Base-by-base conservation (phyloP, 2,113 vertebrate genomes). In the Geococcyx californianus region DNA sequence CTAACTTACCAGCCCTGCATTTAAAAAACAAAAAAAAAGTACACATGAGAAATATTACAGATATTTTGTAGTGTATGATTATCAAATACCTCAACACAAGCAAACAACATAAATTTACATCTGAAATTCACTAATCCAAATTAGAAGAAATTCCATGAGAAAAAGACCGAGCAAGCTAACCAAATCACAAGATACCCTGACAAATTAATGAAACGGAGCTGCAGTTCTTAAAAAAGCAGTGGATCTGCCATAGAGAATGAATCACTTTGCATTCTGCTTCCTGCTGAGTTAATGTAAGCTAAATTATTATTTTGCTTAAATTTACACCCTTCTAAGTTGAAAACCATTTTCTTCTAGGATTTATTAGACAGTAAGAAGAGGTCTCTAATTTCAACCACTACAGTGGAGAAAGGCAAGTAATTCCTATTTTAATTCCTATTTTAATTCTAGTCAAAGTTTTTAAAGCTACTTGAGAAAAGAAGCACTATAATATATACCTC, bases 291-390 rank as follows among this genome's bases (percentile, higher is more conserved):
- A 98, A 97, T 97, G 92, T 89, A 95, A 96, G 66, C 92, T 97
- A 97, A 98, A 98, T 98, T 97, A 97, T 95, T 97, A 97, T 97
- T 98, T 98, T 98, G 93, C 94, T 97, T 95, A 95, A 92, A 97
- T 96, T 96, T 95, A 96, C 73, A 17, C 89, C 66, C 94, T 94
- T 97, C 52, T 91, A 89, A 90, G 90, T 70, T 96, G 81, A 95
- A 97, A 97, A 95, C 60, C 84, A 94, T 76, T 63, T 75, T 95
- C 75, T 94, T 92, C 91, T 87, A 94, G 94, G 54, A 94, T 97
- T 97, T 95, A 94, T 82, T 89, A 90, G 93, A 93, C 47, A 89
- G 67, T 9, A 95, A 83, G 76, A 96, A 90, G 79, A 94, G 29
- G 44, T 91, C 87, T 94, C 72, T 93, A 96, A 89, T 92, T 96